Evolutionary conservation across 2,797 vertebrate genomes (phyloP).

Genomic region (Sebastes hopkinsi): DNA sequence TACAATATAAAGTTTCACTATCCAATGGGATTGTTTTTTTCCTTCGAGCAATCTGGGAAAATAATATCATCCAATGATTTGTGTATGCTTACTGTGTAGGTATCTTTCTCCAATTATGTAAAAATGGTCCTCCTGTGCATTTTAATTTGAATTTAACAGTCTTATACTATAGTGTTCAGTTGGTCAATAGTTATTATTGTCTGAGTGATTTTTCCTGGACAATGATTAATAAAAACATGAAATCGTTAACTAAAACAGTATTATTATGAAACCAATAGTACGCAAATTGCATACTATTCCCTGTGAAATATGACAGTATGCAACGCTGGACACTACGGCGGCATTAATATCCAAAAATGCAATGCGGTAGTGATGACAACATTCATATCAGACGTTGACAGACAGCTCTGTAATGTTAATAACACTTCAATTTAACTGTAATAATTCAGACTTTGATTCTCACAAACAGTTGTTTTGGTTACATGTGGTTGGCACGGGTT

Average conservation of each 20-base stretch:
- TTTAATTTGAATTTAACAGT: not conserved
- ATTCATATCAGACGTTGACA: accelerated
- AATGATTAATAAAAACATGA: not conserved
- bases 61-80: not conserved
- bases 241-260: not conserved
- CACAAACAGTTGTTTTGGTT: too few relatives aligned
- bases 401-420: too few relatives aligned
- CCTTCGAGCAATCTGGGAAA: not conserved
- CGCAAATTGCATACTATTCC: too few relatives aligned
- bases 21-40: not conserved
- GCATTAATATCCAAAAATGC: too few relatives aligned
- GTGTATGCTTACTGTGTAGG: not conserved
- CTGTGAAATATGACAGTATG: too few relatives aligned
- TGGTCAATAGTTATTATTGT: accelerated
- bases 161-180: not conserved
- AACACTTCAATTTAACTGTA: too few relatives aligned
- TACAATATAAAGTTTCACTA: not conserved
- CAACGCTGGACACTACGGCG: too few relatives aligned
- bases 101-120: not conserved
- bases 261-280: too few relatives aligned
- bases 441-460: too few relatives aligned
- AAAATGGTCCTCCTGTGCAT: not conserved
- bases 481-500: accelerated
- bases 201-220: not conserved
- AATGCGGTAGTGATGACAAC: too few relatives aligned